Evolutionary conservation across 2,888 invertebrate species (phyloP).

Genomic region (Limnephilus lunatus): DNA sequence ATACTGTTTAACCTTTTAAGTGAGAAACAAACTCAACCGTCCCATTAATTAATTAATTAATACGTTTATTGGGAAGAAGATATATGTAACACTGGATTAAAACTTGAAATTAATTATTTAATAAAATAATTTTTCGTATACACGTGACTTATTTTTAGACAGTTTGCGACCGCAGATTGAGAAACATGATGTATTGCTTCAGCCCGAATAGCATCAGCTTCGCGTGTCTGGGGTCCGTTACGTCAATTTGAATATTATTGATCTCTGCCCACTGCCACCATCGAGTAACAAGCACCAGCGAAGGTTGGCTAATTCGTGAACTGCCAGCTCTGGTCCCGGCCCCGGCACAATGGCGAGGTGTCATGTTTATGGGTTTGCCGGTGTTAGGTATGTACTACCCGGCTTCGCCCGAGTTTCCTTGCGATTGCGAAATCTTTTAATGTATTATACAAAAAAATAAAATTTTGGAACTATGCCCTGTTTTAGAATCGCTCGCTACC

Average conservation of each 20-base stretch:
- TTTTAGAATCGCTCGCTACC: too few species aligned
- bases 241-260: slow-evolving; percentile 17
- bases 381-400: neutral
- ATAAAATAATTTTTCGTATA: too few species aligned
- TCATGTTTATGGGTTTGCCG: neutral
- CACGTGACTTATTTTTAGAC: too few species aligned
- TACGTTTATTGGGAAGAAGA: too few species aligned
- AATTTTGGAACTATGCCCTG: neutral
- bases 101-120: too few species aligned
- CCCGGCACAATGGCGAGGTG: neutral
- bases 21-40: too few species aligned
- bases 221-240: slow-evolving; percentile 14
- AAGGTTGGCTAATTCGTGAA: neutral
- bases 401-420: neutral
- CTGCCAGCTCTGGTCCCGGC: neutral
- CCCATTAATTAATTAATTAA: too few species aligned
- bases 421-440: neutral
- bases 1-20: too few species aligned
- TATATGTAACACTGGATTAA: too few species aligned
- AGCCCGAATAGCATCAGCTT: neutral
- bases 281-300: neutral
- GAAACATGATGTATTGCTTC: neutral
- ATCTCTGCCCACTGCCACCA: slow-evolving; percentile 2
- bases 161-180: too few species aligned
- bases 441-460: neutral